These are phyloP conservation scores for Electrophaes corylata DNA, from an alignment of 2,888 invertebrate genomes.

Conservation along the genomic window DNA sequence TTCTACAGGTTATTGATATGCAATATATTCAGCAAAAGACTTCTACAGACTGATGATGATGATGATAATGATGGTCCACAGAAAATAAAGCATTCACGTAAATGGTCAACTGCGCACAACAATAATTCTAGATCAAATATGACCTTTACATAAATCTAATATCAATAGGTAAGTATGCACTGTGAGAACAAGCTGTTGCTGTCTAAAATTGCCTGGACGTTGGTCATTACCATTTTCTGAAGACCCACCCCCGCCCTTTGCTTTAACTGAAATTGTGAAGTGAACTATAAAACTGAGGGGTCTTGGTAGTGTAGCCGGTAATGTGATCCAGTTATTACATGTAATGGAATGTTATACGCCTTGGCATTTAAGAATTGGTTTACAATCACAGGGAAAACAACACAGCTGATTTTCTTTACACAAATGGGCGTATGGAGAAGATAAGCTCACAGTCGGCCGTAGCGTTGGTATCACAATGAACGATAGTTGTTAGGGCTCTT, in stretches of 20 bases:
- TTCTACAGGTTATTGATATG: too few species aligned
- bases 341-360: constrained; percentile 60
- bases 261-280: constrained; percentile 20
- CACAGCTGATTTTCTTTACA: constrained; percentile 1
- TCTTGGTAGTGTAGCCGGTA: constrained; percentile 54
- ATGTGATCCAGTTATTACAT: constrained; percentile 53
- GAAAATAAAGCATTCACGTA: background rate
- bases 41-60: too few species aligned
- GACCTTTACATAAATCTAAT: constrained; percentile 52
- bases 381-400: constrained; percentile 39
- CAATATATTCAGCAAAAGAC: too few species aligned
- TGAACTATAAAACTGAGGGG: constrained; percentile 32
- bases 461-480: too few species aligned
- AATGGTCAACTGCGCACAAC: constrained; percentile 36
- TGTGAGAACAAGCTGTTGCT: constrained; percentile 52
- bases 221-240: constrained; percentile 31
- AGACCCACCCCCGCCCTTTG: constrained; percentile 29
- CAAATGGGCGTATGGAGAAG: too few species aligned
- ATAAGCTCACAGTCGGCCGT: too few species aligned
- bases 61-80: background rate
- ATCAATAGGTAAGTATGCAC: constrained; percentile 38
- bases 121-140: constrained; percentile 42
- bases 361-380: constrained; percentile 70
- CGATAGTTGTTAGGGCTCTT: too few species aligned
- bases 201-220: constrained; percentile 37